These are phyloP conservation scores for Petroica traversi DNA, from an alignment of 2,113 vertebrate species.

Conservation along the genomic window DNA sequence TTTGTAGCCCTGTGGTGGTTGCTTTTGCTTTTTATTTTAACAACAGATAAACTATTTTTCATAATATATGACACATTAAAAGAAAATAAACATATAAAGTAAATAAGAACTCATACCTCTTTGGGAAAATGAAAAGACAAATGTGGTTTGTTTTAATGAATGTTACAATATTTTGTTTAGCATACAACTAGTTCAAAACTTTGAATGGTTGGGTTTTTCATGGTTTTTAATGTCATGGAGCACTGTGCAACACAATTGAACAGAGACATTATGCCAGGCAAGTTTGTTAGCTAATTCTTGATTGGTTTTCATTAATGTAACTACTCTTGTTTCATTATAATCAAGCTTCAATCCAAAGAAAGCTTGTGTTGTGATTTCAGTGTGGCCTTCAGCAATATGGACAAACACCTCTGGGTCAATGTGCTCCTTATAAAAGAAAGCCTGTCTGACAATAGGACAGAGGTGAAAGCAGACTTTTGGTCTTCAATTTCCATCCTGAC, in stretches of 20 bases:
- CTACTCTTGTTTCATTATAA: neutral
- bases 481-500: neutral
- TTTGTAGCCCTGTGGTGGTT: neutral
- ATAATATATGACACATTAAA: neutral
- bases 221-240: neutral
- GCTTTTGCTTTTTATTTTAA: neutral
- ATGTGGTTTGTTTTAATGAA: neutral
- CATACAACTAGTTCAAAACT: neutral
- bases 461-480: neutral
- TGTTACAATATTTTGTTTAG: neutral
- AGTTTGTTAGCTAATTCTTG: neutral
- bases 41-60: neutral
- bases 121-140: neutral
- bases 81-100: neutral
- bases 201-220: fast-evolving
- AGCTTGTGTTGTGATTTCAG: neutral
- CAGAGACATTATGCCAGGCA: neutral
- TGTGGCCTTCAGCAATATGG: neutral
- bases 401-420: neutral
- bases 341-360: neutral
- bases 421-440: neutral
- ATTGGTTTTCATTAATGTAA: neutral
- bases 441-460: neutral
- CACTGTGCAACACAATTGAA: neutral
- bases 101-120: neutral